Percentiles rank a stretch among this genome's conserved stretches.
Conservation (phyloP, 2,113 vertebrate species). For the Calyptommatus sinebrachiatus region DNA sequence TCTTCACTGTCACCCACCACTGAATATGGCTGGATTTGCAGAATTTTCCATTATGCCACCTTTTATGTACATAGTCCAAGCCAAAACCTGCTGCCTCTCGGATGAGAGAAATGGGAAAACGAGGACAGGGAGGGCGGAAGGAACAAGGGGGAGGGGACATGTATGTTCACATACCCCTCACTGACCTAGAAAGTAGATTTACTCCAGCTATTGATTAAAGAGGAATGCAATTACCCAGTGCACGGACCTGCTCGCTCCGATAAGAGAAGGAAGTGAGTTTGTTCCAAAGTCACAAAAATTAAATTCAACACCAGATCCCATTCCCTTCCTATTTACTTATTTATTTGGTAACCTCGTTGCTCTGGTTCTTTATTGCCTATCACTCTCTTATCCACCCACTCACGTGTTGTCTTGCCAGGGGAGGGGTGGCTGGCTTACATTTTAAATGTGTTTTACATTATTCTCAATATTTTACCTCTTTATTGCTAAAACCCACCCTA, state of each 20-base stretch:
- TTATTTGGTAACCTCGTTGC: background rate
- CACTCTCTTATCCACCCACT: background rate
- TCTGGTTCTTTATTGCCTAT: background rate
- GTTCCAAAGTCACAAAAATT: conserved; percentile 26
- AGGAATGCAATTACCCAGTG: conserved; percentile 24
- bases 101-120: background rate
- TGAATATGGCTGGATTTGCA: background rate
- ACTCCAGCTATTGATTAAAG: conserved; percentile 35
- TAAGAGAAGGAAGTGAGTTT: conserved; percentile 11
- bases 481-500: too few species aligned
- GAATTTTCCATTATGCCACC: background rate
- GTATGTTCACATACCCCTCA: background rate
- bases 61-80: background rate
- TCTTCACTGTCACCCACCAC: too few species aligned
- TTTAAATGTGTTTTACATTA: too few species aligned
- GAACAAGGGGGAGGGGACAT: background rate
- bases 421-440: too few species aligned
- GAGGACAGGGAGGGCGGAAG: background rate
- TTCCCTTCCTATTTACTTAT: background rate
- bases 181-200: conserved; percentile 35
- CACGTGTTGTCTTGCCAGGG: too few species aligned
- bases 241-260: conserved; percentile 20
- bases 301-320: conserved; percentile 2
- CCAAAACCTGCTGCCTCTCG: background rate
- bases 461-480: too few species aligned